phyloP scores from a whole-genome alignment of 2,888 invertebrate species.

The Hydriomena furcata region DNA sequence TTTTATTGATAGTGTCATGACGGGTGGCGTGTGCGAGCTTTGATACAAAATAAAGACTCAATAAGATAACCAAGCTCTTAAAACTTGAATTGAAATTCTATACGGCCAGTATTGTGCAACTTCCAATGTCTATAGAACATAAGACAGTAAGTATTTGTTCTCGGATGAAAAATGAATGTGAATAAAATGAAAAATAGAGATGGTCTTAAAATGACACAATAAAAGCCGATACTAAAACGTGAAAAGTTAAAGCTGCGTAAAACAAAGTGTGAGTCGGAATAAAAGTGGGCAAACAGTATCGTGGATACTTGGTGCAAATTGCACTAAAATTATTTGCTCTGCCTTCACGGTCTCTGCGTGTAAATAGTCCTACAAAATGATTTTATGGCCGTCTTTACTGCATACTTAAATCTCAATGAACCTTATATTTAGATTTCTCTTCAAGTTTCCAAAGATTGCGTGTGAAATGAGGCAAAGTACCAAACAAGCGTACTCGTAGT shows the following conservation, averaged over 20 bases:
- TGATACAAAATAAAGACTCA: constrained; percentile 36
- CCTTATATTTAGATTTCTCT: constrained; percentile 6
- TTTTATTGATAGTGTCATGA: constrained; percentile 73
- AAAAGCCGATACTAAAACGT: constrained; percentile 24
- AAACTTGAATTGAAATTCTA: constrained; percentile 14
- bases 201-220: constrained; percentile 15
- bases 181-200: constrained; percentile 6
- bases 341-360: neutral
- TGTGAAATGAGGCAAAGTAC: constrained; percentile 58
- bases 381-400: constrained; percentile 8
- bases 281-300: constrained; percentile 32
- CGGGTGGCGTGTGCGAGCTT: constrained; percentile 58
- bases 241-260: constrained; percentile 15
- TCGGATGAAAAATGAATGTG: constrained; percentile 9
- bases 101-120: constrained; percentile 4
- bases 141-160: neutral
- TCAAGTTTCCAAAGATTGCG: constrained; percentile 41
- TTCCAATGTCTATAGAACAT: constrained; percentile 3
- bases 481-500: constrained; percentile 44
- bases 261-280: constrained; percentile 26
- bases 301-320: constrained; percentile 27
- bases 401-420: constrained; percentile 13
- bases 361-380: constrained; percentile 8
- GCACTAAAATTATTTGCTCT: constrained; percentile 32
- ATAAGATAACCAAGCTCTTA: constrained; percentile 12